Evolutionary conservation across 2,888 invertebrate genomes (phyloP), one percentile per base, ranked within the genome.

Genomic region (Scaptomyza caliginosa): DNA sequence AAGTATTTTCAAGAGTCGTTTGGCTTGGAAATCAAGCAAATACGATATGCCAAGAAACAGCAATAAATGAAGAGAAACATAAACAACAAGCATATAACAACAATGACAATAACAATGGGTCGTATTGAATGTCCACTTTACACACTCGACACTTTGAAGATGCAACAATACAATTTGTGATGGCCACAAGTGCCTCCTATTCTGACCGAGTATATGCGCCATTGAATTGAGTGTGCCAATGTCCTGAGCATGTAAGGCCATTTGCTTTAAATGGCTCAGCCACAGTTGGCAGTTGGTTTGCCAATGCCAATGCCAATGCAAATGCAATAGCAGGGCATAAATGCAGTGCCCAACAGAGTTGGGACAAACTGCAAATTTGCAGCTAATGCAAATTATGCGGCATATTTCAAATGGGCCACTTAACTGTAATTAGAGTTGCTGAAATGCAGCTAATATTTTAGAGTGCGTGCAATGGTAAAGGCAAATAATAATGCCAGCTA

Each of bases 341-440:
- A 56, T 64, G 19, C 46, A 49, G 17, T 34, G 28, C 21, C 28
- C 34, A n/a, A n/a, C n/a, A 28, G 16, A 49, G 43, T 66, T 51
- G 42, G 42, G 49, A 16, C 58, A 65, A 69, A 66, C 66, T 42
- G 66, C 42, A 36, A 73, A 56, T 56, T 64, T 64, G 48, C 57
- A 52, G 60, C 78, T 67, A 77, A 80, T 73, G 68, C 65, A 80
- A 76, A 77, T 74, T 77, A 74, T 74, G 54, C 54, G 32, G 49
- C 57, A 74, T 63, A 65, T 67, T 71, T 70, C 55, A 71, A 74
- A 67, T 58, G 55, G 48, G 52, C 46, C 75, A 77, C 70, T 73
- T 67, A 60, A 57, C 67, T 66, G 51, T 80, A 81, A 84, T 81
- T 77, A 80, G 75, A 75, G 68, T 77, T 59, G 64, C 67, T 55